phyloP scores from a whole-genome alignment of 2,797 vertebrate species.

The Oophaga sylvatica region DNA sequence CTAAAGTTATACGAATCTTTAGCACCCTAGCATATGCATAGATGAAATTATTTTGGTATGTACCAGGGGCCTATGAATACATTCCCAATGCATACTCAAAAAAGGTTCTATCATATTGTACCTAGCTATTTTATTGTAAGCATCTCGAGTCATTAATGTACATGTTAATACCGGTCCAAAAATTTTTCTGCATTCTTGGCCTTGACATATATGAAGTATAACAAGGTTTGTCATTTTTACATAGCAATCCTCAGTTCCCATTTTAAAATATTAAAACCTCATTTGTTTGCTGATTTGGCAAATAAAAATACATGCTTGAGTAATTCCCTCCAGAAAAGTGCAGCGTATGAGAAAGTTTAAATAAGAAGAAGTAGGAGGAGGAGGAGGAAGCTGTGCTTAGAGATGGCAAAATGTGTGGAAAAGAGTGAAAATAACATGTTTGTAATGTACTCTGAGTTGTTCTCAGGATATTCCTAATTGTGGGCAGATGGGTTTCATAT shows the following conservation, averaged over 20 bases:
- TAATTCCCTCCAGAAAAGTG: constrained; percentile 6
- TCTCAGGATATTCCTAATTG: constrained; percentile 41
- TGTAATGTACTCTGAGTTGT: constrained; percentile 35
- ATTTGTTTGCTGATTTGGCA: constrained; percentile 8
- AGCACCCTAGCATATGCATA: too few species aligned
- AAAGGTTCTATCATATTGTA: too few species aligned
- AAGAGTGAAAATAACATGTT: constrained; percentile 48
- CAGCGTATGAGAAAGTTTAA: constrained; percentile 35
- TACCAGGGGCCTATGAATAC: not conserved
- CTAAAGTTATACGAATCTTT: too few species aligned
- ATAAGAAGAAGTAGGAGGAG: constrained; percentile 23
- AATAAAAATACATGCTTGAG: not conserved
- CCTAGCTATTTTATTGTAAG: not conserved
- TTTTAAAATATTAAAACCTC: not conserved
- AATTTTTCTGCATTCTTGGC: not conserved
- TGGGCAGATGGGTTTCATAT: constrained; percentile 53
- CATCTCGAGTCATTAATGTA: not conserved
- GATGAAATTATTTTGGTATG: too few species aligned
- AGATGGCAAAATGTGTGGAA: constrained; percentile 49
- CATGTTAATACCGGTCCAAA: not conserved
- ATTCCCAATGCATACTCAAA: not conserved
- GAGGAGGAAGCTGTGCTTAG: constrained; percentile 38
- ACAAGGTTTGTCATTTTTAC: not conserved
- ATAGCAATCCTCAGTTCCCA: not conserved
- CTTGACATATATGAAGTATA: not conserved